Evolutionary conservation across 2,888 invertebrate species (phyloP).

Genomic region (Steromphala cineraria): DNA sequence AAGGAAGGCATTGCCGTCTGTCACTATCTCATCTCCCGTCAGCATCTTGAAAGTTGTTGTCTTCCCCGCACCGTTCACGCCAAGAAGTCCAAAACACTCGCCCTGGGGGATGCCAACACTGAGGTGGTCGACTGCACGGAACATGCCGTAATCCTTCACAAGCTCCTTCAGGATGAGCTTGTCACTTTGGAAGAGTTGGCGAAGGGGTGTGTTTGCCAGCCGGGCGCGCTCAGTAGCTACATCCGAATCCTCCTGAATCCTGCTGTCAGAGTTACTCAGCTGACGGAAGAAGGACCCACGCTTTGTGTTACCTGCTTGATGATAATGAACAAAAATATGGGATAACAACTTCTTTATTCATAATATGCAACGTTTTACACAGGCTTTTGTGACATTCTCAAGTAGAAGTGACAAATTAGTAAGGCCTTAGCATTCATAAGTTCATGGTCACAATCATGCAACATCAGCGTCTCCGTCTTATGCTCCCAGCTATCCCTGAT

Average conservation of each 20-base stretch:
- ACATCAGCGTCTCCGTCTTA: too few relatives aligned
- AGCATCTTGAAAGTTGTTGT: constrained; percentile 84
- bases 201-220: constrained; percentile 59
- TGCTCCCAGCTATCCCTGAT: too few relatives aligned
- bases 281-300: neutral
- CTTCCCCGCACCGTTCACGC: constrained; percentile 81
- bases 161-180: constrained; percentile 80
- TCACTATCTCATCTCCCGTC: constrained; percentile 86
- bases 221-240: constrained; percentile 73
- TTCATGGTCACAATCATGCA: too few relatives aligned
- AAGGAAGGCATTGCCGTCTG: constrained; percentile 84
- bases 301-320: neutral
- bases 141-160: constrained; percentile 84
- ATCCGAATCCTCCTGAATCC: constrained; percentile 72
- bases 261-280: constrained; percentile 19
- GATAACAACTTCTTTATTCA: too few relatives aligned
- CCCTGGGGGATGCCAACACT: constrained; percentile 82
- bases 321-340: too few relatives aligned
- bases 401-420: too few relatives aligned
- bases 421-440: too few relatives aligned
- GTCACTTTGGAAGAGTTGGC: constrained; percentile 59
- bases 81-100: constrained; percentile 88
- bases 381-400: too few relatives aligned
- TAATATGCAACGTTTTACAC: too few relatives aligned
- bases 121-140: constrained; percentile 86